phyloP scores from a whole-genome alignment of 2,113 vertebrate species.

The Thunnus thynnus region DNA sequence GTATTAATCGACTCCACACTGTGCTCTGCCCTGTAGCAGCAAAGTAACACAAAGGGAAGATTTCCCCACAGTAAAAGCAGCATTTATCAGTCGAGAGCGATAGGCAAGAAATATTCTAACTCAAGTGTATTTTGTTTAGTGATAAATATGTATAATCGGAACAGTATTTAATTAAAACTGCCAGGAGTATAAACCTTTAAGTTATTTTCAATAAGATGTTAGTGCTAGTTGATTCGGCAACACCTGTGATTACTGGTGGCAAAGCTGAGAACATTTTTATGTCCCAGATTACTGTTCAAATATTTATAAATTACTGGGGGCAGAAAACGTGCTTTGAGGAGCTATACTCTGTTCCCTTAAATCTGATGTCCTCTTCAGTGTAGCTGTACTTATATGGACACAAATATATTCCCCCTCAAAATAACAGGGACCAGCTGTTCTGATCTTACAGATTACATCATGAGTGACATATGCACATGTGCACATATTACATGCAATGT shows the following conservation, averaged over 20 bases:
- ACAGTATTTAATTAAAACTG: neutral
- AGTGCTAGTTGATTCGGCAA: no score
- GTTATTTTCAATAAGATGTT: no score
- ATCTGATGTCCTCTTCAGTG: neutral
- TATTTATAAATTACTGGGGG: neutral
- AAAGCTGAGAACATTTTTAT: no score
- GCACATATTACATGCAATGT: no score
- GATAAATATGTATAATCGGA: neutral
- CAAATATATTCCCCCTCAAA: neutral
- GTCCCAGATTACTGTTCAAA: neutral
- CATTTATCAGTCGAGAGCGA: neutral
- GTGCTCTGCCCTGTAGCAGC: constrained; percentile 11
- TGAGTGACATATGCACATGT: no score
- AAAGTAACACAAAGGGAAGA: constrained; percentile 8
- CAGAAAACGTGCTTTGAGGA: neutral
- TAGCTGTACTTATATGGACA: neutral
- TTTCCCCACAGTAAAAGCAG: constrained; percentile 4
- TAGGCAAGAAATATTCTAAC: neutral
- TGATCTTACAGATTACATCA: no score
- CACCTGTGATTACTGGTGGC: no score
- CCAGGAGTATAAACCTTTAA: neutral
- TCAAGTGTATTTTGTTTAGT: neutral
- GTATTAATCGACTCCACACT: constrained; percentile 20
- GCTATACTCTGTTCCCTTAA: neutral
- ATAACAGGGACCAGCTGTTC: neutral